phyloP scores from a whole-genome alignment of 2,797 vertebrate genomes.

The Labroides dimidiatus region DNA sequence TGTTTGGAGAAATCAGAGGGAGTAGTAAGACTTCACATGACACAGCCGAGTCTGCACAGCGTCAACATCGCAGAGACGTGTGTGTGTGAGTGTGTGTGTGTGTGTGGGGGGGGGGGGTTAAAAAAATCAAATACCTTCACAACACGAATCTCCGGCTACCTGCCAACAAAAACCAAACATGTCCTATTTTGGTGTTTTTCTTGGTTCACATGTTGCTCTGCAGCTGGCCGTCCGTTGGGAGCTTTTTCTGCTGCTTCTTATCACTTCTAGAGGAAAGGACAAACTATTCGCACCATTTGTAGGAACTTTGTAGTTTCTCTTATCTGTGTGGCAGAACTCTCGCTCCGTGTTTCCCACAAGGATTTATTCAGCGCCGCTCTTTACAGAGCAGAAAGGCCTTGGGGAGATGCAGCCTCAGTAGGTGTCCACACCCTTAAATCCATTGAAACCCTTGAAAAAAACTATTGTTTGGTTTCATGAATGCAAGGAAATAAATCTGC shows the following conservation, averaged over 20 bases:
- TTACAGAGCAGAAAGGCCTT: constrained; percentile 37
- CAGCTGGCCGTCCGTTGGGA: constrained; percentile 30
- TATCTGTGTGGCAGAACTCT: constrained; percentile 12
- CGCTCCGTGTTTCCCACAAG: constrained; percentile 46
- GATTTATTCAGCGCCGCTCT: constrained; percentile 25
- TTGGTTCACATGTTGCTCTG: constrained; percentile 39
- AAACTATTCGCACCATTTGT: constrained; percentile 21
- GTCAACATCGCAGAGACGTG: constrained; percentile 43
- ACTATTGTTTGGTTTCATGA: constrained; percentile 53
- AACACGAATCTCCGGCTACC: constrained; percentile 20
- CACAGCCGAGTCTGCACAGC: constrained; percentile 60
- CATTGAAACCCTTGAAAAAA: constrained; percentile 31
- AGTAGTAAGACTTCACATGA: constrained; percentile 45
- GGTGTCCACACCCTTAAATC: constrained; percentile 31
- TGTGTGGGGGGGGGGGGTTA: neutral
- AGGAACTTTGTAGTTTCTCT: constrained; percentile 30
- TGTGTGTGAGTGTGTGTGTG: constrained; percentile 6
- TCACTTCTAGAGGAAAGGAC: constrained; percentile 41
- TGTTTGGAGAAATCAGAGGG: constrained; percentile 2
- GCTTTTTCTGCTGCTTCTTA: constrained; percentile 37
- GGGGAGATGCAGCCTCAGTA: constrained; percentile 51
- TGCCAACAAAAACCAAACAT: constrained; percentile 39
- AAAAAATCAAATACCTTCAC: constrained; percentile 23
- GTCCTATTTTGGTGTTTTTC: constrained; percentile 54
- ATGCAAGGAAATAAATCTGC: constrained; percentile 58